Evolutionary conservation across 1,140 invertebrate genomes (phyloP), one percentile per base, ranked within the genome.

Genomic region (Bacillus rossius): DNA sequence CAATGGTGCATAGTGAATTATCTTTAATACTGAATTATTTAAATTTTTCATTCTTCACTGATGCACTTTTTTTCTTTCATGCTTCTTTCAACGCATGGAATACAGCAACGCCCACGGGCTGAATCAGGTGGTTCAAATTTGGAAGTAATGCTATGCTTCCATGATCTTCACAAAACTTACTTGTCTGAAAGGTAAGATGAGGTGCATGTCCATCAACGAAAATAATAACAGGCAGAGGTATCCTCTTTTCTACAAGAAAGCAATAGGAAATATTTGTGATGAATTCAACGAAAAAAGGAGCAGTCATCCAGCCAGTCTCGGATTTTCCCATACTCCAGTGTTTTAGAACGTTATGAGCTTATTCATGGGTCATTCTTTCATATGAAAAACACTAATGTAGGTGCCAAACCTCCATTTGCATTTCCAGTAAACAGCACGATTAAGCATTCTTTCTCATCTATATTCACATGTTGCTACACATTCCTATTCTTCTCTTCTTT

Each of bases 181-280:
- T 71, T 8, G 72, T 17, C 40, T 69, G 58, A 34, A 72, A 51
- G 2, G 71, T 67, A 25, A 75, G 56, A 51, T 75, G 73, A 5
- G 70, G 71, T 48, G 65, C 69, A 61, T 76, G 71, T 1, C 74
- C 72, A 66, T 76, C 72, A n/a, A 75, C 57, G 42, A 77, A 68
- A 19, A 75, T 37, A 8, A 73, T 57, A 19, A 73, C 55, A 40
- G 72, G 71, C 53, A 63, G 62, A 56, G 55, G n/a, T 41, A 73
- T 70, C n/a, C 71, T 64, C 22, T 72, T 54, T 51, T 61, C 29
- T 19, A 53, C 25, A 8, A 74, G 19, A 65, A 67, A 73, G 20
- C 64, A 61, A 51, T 69, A 34, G 49, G 75, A 71, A 22, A 61
- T 37, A 60, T 7, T 7, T 7, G 10, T 34, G 10, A 34, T 7